A percentile compares a stretch with the other conserved stretches of the same genome.
These are phyloP conservation scores for Cheilosia vulpina DNA, from an alignment of 2,888 invertebrate genomes.

Conservation along the genomic window DNA sequence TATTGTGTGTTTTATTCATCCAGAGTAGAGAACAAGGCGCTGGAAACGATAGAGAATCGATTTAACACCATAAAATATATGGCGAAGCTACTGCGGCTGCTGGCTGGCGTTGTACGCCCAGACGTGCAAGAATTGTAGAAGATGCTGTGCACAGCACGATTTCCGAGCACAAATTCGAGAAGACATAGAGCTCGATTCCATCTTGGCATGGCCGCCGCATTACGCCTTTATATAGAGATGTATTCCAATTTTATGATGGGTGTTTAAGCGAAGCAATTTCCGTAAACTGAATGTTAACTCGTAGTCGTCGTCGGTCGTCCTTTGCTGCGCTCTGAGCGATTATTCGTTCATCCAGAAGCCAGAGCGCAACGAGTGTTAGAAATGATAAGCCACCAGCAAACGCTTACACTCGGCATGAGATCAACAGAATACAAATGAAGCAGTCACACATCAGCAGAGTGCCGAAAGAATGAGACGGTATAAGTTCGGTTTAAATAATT, in stretches of 20 bases:
- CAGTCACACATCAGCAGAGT: constrained; percentile 12
- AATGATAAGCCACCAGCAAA: constrained; percentile 53
- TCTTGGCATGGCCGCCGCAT: constrained; percentile 39
- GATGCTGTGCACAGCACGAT: constrained; percentile 69
- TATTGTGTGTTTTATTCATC: constrained; percentile 71
- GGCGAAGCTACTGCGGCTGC: constrained; percentile 44
- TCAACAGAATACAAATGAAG: constrained; percentile 59
- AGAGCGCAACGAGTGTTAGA: constrained; percentile 39
- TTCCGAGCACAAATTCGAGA: constrained; percentile 27
- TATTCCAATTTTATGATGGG: constrained; percentile 78
- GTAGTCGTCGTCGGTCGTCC: constrained; percentile 9
- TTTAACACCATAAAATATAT: constrained; percentile 70
- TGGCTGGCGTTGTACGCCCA: constrained; percentile 50
- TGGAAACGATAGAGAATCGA: constrained; percentile 73
- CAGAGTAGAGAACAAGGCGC: constrained; percentile 62
- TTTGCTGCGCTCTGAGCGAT: constrained; percentile 39
- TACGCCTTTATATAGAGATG: constrained; percentile 60
- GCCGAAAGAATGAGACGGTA: not conserved
- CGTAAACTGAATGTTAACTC: constrained; percentile 76
- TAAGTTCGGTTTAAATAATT: constrained; percentile 22
- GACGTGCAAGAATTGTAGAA: constrained; percentile 39
- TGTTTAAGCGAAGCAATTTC: constrained; percentile 81
- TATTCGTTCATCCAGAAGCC: constrained; percentile 55
- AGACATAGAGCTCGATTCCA: constrained; percentile 16
- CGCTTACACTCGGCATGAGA: constrained; percentile 34